These are phyloP conservation scores for Urocynchramus pylzowi DNA, from an alignment of 2,113 vertebrate genomes.

Conservation along the genomic window DNA sequence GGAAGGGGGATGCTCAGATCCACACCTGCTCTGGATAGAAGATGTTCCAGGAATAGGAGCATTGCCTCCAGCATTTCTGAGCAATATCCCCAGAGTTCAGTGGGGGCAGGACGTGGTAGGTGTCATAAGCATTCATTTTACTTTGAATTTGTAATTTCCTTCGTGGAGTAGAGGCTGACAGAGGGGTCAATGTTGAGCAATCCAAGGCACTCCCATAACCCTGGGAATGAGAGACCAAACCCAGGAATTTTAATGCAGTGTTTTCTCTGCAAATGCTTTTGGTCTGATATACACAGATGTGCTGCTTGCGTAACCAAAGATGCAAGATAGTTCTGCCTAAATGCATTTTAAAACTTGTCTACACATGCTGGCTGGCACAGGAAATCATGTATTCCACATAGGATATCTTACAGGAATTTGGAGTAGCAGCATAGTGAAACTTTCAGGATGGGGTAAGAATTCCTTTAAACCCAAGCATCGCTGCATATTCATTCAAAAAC, in stretches of 20 bases:
- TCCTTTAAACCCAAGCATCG: background rate
- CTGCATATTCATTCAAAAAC: background rate
- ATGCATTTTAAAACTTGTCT: background rate
- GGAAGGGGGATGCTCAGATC: background rate
- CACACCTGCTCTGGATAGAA: background rate
- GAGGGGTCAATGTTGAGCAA: conserved; percentile 52
- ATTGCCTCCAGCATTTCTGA: background rate
- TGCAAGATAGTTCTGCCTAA: conserved; percentile 1
- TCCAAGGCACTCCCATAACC: conserved; percentile 1
- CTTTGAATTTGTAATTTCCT: background rate
- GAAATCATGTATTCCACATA: rapidly evolving
- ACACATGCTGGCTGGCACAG: background rate
- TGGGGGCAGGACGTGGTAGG: background rate
- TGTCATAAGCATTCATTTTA: background rate
- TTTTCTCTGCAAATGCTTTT: conserved; percentile 59
- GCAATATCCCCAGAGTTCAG: background rate
- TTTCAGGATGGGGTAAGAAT: background rate
- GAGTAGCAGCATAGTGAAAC: background rate
- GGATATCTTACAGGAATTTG: background rate
- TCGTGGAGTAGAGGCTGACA: background rate
- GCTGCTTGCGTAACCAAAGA: conserved; percentile 49
- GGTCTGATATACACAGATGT: conserved; percentile 44
- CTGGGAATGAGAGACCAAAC: conserved; percentile 28
- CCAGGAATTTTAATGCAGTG: conserved; percentile 51
- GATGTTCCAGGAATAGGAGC: background rate